These are phyloP conservation scores for Hypomesus transpacificus DNA, from an alignment of 2,113 vertebrate species.

Conservation along the genomic window DNA sequence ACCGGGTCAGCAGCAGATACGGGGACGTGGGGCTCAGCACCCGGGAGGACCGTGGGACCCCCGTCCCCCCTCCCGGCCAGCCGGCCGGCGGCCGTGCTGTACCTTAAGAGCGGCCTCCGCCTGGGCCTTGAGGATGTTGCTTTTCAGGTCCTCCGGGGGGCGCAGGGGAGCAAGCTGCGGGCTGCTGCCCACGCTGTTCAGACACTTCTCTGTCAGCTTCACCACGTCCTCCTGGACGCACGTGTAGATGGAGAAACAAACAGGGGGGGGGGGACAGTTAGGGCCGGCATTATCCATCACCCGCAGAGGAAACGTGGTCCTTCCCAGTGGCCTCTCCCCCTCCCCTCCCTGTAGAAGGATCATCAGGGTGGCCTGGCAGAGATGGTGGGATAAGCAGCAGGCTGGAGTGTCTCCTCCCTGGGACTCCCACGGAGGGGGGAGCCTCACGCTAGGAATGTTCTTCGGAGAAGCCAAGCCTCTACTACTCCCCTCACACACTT, in stretches of 20 bases:
- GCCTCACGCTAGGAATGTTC: no score
- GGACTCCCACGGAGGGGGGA: no score
- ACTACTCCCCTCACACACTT: no score
- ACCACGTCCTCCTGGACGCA: slow-evolving; percentile 80
- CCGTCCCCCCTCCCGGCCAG: no score
- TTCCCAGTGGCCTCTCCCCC: no score
- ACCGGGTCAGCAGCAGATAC: not conserved
- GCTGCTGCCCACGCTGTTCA: slow-evolving; percentile 80
- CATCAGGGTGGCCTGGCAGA: no score
- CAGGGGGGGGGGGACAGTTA: not conserved
- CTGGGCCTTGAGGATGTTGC: slow-evolving; percentile 92
- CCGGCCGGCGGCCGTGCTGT: slow-evolving; percentile 21
- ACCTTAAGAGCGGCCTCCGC: slow-evolving; percentile 84
- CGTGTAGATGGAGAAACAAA: not conserved
- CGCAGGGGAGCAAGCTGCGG: slow-evolving; percentile 61
- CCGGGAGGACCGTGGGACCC: not conserved
- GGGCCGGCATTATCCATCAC: not conserved
- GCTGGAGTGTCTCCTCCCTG: no score
- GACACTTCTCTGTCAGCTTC: slow-evolving; percentile 86
- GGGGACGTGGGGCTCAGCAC: not conserved
- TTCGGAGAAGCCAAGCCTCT: no score
- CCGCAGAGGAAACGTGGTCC: not conserved
- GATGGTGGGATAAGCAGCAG: no score
- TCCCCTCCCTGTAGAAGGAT: no score
- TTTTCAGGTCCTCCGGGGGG: slow-evolving; percentile 84